Percentiles rank a stretch among this genome's conserved stretches.
Evolutionary conservation across 2,797 vertebrate genomes (phyloP).

Genomic region (Tiaroga cobitis): DNA sequence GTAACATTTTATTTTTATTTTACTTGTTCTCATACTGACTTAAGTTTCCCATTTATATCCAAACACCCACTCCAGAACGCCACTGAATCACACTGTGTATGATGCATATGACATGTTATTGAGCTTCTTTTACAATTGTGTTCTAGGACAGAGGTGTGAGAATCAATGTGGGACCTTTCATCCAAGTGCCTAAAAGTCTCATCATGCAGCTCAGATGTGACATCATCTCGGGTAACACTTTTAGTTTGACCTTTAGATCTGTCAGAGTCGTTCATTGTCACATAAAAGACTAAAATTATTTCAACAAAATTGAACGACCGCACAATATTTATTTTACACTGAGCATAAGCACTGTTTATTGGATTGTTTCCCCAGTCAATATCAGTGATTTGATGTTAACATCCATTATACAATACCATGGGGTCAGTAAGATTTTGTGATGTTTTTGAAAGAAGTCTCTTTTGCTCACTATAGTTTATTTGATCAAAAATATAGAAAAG

Average conservation of each 20-base stretch:
- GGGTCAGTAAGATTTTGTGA: background rate
- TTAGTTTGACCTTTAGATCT: constrained; percentile 69
- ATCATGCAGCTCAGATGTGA: background rate
- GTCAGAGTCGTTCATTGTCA: constrained; percentile 62
- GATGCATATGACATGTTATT: constrained; percentile 64
- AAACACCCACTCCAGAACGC: background rate
- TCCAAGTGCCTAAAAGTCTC: background rate
- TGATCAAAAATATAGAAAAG: background rate
- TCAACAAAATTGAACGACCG: background rate
- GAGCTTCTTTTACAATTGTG: constrained; percentile 63
- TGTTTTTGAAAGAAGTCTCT: too few relatives aligned
- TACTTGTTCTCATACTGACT: background rate
- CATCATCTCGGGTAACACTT: constrained; percentile 62
- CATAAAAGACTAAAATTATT: background rate
- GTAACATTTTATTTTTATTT: background rate
- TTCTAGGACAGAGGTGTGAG: constrained; percentile 52
- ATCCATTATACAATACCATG: background rate
- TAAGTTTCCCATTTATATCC: background rate
- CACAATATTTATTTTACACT: background rate
- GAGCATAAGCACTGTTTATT: background rate
- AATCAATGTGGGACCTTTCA: constrained; percentile 9
- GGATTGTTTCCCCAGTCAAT: background rate
- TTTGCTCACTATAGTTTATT: too few relatives aligned
- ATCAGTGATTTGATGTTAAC: background rate
- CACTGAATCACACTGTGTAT: background rate